Base-by-base conservation (phyloP, 2,888 invertebrate genomes). In the Latheticus oryzae region DNA sequence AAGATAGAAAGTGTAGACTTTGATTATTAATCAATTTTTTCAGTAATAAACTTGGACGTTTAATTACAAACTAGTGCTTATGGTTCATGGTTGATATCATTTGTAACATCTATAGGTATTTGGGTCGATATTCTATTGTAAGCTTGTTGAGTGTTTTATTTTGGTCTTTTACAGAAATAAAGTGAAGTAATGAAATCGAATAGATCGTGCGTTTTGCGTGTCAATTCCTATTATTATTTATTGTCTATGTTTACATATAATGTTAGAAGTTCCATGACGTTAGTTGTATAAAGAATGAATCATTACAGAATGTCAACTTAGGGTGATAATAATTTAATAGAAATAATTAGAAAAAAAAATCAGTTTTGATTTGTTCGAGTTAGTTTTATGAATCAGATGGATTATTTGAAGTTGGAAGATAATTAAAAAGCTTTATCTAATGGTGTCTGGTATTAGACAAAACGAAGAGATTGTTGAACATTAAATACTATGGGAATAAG, bases 41-140 rank as follows among this genome's bases (percentile, higher is more conserved):
- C 2, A 17, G 4, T 9, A 5, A 17, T n/a, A 5, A 12, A n/a
- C n/a, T 7, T 12, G 12, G 30, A 30, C 26, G 13, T 30, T 35
- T 35, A 35, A 16, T 8, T 4, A 13, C 12, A 5, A 35, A 21
- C 23, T 21, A 38, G 35, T 17, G 35, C 23, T 3, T 32, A 32
- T 32, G 13, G 32, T 21, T 38, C 40, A 28, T 32, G 45, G 30
- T 30, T 19, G 32, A 32, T 45, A 45, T 45, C 45, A 32, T 21
- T 45, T 11, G 45, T 21, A 45, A 45, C 45, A 45, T 45, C 45
- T 45, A 45, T 32, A 35, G 47, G 33, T 47, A 47, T 47, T 47
- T 47, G 47, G 47, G 47, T 47, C 47, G 47, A 47, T 47, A 47
- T 47, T 35, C 47, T 45, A 45, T 45, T 45, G 45, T 45, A 23